These are phyloP conservation scores for Habroteleia sp. DNA, from an alignment of 2,888 invertebrate genomes.

Conservation along the genomic window DNA sequence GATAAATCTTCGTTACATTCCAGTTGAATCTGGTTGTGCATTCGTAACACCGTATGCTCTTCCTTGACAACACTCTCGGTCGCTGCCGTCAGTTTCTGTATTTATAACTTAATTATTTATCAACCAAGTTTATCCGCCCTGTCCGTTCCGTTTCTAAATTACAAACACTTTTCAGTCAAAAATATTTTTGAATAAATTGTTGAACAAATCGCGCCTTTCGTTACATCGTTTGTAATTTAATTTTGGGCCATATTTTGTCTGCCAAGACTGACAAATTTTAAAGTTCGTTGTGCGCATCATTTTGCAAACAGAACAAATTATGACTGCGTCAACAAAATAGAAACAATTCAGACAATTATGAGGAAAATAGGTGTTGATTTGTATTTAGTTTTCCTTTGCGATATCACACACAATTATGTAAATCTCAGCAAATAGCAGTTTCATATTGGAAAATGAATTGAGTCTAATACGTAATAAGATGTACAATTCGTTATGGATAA, in stretches of 20 bases:
- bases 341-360: background rate
- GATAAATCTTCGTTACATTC: conserved; percentile 65
- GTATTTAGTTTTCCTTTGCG: conserved; percentile 15
- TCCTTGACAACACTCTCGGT: conserved; percentile 72
- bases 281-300: background rate
- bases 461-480: conserved; percentile 23
- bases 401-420: conserved; percentile 7
- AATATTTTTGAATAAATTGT: conserved; percentile 66
- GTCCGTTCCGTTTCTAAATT: conserved; percentile 69
- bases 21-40: conserved; percentile 39
- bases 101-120: conserved; percentile 43
- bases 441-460: conserved; percentile 1
- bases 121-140: conserved; percentile 51
- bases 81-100: conserved; percentile 62
- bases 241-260: conserved; percentile 6
- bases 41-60: conserved; percentile 47
- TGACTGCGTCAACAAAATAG: background rate
- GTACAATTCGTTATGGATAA: conserved; percentile 34
- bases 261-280: conserved; percentile 14
- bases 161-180: conserved; percentile 63
- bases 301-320: too few species aligned
- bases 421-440: conserved; percentile 10
- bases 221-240: conserved; percentile 48
- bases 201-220: conserved; percentile 64
- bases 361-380: background rate